Base-by-base conservation (phyloP, 2,888 invertebrate genomes). In the Scaeva pyrastri region DNA sequence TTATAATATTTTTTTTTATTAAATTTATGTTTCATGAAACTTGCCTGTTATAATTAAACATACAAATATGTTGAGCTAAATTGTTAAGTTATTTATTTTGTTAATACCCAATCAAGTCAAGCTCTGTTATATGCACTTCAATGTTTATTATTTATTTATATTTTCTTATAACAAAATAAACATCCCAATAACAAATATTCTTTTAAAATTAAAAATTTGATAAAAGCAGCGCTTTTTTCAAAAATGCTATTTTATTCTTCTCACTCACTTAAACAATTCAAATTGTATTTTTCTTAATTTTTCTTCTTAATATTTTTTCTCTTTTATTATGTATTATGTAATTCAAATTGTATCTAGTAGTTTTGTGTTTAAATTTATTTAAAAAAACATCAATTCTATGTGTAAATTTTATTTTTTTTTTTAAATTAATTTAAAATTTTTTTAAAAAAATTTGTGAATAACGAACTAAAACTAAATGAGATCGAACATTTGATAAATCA, bases 241-340 rank as follows among this genome's bases (percentile, higher is more conserved):
- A 26, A 19, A 74, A n/a, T n/a, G n/a, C 43, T 21, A 66, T 8
- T 41, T 41, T 52, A 62, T 43, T 26, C 70, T 78, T 78, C 74
- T 73, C 64, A 78, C n/a, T 73, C 55, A 77, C 66, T 68, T 19
- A 39, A 73, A 43, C 14, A 48, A 48, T 41, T 68, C 62, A 55
- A 31, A 56, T 82, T 77, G 82, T 82, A 78, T 86, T 86, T 86
- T 86, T 82, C 77, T 82, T 86, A 86, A 71, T 80, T 86, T 83
- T 86, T 78, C 73, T 82, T 86, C 73, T 52, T 23, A 12, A 12
- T 66, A 26, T 50, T 50, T 50, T 36, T 21, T 19, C 31, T 31
- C 31, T 31, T 31, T 31, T 31, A 31, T 26, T 31, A 31, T n/a
- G n/a, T 2, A 31, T 12, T 68, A 31, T 31, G 31, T 2, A 7